phyloP scores from a whole-genome alignment of 2,113 vertebrate species.

The pig (Sus scrofa) region DNA sequence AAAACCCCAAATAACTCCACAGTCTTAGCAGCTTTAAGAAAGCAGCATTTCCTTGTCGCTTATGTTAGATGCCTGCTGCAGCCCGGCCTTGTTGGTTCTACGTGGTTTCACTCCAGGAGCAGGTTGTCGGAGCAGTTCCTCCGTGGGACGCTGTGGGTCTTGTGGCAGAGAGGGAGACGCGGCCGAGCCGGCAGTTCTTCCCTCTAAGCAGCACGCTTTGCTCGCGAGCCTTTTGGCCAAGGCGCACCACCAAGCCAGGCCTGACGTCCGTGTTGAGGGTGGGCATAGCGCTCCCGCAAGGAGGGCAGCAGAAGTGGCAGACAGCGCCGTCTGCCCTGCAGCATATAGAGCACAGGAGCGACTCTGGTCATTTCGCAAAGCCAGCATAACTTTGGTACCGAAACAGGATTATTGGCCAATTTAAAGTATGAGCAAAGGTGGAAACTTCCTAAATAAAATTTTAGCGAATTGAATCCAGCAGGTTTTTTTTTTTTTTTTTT shows the following conservation, averaged over 20 bases:
- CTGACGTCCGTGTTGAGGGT: not conserved
- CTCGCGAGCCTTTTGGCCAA: not conserved
- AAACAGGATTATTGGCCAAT: not conserved
- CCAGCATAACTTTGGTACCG: not conserved
- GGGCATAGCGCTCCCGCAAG: fast-evolving
- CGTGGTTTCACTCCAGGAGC: not conserved
- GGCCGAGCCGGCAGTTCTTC: not conserved
- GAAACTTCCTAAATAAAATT: not conserved
- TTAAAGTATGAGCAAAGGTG: not conserved
- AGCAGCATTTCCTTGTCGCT: not conserved
- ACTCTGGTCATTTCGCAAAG: not conserved
- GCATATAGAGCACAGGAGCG: not conserved
- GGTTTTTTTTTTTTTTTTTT: not conserved
- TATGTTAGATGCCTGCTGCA: no score
- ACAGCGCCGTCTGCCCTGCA: no score
- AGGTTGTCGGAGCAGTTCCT: not conserved
- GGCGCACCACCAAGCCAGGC: fast-evolving
- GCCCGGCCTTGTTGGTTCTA: no score
- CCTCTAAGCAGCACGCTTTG: fast-evolving
- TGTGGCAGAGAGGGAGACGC: not conserved
- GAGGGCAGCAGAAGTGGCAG: no score
- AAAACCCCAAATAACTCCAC: no score
- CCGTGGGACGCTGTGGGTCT: not conserved
- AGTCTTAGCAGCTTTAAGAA: not conserved
- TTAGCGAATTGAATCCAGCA: not conserved